Conservation (phyloP, 1,140 invertebrate genomes). For the Tachypleus tridentatus region DNA sequence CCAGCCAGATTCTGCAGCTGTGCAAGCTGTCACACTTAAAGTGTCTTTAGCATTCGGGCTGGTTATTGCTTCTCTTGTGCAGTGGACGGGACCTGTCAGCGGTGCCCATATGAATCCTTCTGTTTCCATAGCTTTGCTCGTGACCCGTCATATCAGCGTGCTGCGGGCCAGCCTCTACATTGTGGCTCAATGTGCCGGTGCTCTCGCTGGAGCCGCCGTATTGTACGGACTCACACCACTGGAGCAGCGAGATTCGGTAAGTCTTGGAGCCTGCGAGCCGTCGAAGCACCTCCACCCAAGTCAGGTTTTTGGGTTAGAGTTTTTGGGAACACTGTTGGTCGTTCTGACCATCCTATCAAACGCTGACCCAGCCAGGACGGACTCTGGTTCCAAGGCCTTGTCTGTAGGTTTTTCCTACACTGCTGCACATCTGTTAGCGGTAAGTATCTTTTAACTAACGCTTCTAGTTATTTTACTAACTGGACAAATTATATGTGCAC, state of each 20-base stretch:
- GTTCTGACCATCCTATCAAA: conserved; percentile 26
- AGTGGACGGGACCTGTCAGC: conserved; percentile 32
- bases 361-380: conserved; percentile 21
- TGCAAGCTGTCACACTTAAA: conserved; percentile 11
- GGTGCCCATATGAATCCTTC: conserved; percentile 39
- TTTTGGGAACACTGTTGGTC: conserved; percentile 25
- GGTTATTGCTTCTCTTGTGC: conserved; percentile 31
- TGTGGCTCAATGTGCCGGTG: conserved; percentile 29
- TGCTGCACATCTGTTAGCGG: conserved; percentile 44
- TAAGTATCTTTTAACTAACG: conserved; percentile 33
- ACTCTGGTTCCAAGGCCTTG: conserved; percentile 22
- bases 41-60: conserved; percentile 31
- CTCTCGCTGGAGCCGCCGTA: conserved; percentile 31
- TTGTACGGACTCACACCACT: conserved; percentile 19
- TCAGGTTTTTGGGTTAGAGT: conserved; percentile 26
- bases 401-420: conserved; percentile 47
- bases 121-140: conserved; percentile 29
- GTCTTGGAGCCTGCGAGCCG: conserved; percentile 28
- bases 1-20: not conserved
- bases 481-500: no score
- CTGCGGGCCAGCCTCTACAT: conserved; percentile 28
- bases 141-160: conserved; percentile 32
- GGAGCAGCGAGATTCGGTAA: conserved; percentile 3
- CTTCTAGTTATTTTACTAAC: no score
- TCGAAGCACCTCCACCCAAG: conserved; percentile 9